Base-by-base conservation (phyloP, 2,888 invertebrate genomes). In the Chrysodeixis includens region DNA sequence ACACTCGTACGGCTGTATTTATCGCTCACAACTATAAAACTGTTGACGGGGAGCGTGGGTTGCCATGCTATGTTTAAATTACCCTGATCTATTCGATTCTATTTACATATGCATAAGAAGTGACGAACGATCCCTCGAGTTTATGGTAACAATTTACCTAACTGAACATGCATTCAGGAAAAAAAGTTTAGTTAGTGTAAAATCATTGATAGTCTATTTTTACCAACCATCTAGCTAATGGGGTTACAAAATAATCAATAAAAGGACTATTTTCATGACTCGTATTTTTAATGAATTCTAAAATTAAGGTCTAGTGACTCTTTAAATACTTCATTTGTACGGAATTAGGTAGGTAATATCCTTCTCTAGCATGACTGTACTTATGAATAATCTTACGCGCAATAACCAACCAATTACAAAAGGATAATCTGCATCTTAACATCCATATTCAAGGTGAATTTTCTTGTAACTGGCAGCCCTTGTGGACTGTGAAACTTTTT, bases 21-120 rank as follows among this genome's bases (percentile, higher is more conserved):
- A 76, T 78, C 22, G 79, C 66, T 70, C 57, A 53, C 60, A 60
- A 65, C 71, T 53, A 66, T 75, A 71, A 80, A 78, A 74, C 62
- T 67, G 72, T 61, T 76, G 65, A 76, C 74, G 73, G 55, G 57
- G 18, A 63, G 26, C 44, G 49, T 57, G 62, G 61, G 62, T 62
- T 59, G 54, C 56, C 52, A 62, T 62, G 62, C 67, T 61, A 77
- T 73, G 62, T 61, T 67, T 57, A 72, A 76, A 76, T 76, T 66
- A 73, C 56, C 59, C 56, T 71, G 72, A 66, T 66, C 72, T 76
- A 62, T 76, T 76, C 71, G 51, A 53, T 44, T 66, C 44, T 66
- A 65, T 57, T 71, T 65, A 73, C 56, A 40, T 40, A 40, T 14
- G 32, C 6, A 40, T 40, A 40, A n/a, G 40, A 40, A 40, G 40